phyloP scores from a whole-genome alignment of 1,140 invertebrate species.

The Drosophila parabipectinata region DNA sequence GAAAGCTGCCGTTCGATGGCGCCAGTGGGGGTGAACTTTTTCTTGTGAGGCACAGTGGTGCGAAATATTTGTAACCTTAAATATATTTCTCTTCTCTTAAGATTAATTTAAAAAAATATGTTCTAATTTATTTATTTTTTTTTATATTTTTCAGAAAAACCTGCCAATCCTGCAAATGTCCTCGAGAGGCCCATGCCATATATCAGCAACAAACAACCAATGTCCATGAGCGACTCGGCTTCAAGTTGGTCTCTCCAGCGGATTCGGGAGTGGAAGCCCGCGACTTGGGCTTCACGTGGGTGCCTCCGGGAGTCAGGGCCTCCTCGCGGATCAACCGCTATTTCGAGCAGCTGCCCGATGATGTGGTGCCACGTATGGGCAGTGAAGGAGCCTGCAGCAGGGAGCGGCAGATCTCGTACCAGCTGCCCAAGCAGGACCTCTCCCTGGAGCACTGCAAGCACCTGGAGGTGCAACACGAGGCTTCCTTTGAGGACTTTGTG shows the following conservation, averaged over 20 bases:
- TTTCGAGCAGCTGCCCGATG: constrained; percentile 90
- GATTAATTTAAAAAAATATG: not conserved
- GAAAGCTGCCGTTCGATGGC: constrained; percentile 65
- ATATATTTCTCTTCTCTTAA: no score
- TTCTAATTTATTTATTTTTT: not conserved
- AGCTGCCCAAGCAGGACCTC: constrained; percentile 97
- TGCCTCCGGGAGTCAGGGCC: constrained; percentile 90
- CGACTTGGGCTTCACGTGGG: constrained; percentile 90
- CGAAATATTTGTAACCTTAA: not conserved
- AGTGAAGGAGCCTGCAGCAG: constrained; percentile 91
- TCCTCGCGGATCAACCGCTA: constrained; percentile 88
- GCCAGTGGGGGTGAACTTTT: constrained; percentile 28
- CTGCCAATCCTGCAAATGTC: constrained; percentile 94
- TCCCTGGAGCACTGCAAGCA: constrained; percentile 95
- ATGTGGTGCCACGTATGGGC: constrained; percentile 91
- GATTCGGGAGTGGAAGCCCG: constrained; percentile 85
- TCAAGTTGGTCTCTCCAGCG: constrained; percentile 85
- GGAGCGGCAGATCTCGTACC: constrained; percentile 92
- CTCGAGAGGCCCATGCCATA: constrained; percentile 90
- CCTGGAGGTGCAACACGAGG: constrained; percentile 90
- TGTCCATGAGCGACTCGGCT: constrained; percentile 89
- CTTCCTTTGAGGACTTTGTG: constrained; percentile 95
- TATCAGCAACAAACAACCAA: constrained; percentile 92
- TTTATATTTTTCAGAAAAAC: constrained; percentile 64
- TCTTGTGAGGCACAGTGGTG: constrained; percentile 14